Evolutionary conservation across 2,113 vertebrate genomes (phyloP).

Genomic region (Peromyscus californicus): DNA sequence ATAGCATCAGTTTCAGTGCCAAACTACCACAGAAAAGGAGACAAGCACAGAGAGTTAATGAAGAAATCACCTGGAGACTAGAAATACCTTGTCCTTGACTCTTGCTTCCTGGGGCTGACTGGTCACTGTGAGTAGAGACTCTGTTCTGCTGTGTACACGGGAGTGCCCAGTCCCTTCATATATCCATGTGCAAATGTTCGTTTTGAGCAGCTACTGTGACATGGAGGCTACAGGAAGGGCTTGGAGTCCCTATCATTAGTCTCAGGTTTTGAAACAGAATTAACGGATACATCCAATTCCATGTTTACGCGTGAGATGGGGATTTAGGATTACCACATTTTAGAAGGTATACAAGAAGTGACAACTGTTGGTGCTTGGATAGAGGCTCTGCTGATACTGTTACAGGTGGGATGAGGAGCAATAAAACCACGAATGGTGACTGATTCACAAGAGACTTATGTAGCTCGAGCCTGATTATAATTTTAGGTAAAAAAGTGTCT

Average conservation of each 20-base stretch:
- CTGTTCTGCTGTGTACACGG: not conserved
- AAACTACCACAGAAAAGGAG: not conserved
- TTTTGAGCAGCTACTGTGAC: not conserved
- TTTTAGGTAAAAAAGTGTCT: not conserved
- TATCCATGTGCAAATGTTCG: not conserved
- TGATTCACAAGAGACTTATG: not conserved
- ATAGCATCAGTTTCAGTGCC: not conserved
- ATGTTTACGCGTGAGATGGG: not conserved
- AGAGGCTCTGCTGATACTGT: not conserved
- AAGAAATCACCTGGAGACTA: not conserved
- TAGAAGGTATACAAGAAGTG: conserved; percentile 15
- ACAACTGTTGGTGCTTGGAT: not conserved
- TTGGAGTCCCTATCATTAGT: not conserved
- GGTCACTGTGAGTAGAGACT: not conserved
- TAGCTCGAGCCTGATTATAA: not conserved
- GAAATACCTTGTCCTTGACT: not conserved
- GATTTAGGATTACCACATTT: conserved; percentile 49
- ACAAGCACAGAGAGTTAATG: not conserved
- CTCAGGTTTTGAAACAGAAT: conserved; percentile 8
- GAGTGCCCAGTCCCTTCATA: not conserved
- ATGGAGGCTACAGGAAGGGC: not conserved
- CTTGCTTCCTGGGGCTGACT: no score
- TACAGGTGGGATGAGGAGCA: not conserved
- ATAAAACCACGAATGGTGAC: not conserved
- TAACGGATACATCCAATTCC: not conserved